Conservation (phyloP, 2,888 invertebrate species). For the Itoplectis maculator region DNA sequence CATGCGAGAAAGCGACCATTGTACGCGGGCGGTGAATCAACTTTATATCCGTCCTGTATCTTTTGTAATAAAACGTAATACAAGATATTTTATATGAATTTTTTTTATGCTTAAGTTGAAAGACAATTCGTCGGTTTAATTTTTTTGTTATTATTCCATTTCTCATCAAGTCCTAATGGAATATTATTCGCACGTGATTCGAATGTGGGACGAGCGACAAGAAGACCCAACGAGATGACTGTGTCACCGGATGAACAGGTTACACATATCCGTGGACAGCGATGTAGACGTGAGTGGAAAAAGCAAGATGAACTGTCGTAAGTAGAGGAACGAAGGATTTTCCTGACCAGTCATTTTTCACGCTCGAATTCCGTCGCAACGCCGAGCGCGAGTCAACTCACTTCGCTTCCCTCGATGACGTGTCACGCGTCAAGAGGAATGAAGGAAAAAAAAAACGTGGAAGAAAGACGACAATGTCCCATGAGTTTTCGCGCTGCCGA, state of each 20-base stretch:
- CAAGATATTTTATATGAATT: too few species aligned
- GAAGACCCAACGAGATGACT: background rate
- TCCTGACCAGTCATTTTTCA: slow-evolving; percentile 4
- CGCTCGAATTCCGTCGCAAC: slow-evolving; percentile 7
- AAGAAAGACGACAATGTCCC: slow-evolving; percentile 4
- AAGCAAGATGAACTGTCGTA: slow-evolving; percentile 1
- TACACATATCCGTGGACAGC: background rate
- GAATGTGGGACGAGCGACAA: too few species aligned
- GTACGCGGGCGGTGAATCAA: too few species aligned
- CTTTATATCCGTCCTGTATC: too few species aligned
- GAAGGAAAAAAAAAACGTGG: slow-evolving; percentile 9
- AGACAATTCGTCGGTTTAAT: too few species aligned
- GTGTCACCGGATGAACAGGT: background rate
- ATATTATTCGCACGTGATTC: too few species aligned
- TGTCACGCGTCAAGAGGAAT: background rate
- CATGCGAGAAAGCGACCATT: too few species aligned
- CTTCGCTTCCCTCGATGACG: slow-evolving; percentile 5
- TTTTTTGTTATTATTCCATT: too few species aligned
- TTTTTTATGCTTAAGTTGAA: too few species aligned
- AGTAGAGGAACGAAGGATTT: background rate
- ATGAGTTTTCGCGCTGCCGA: slow-evolving; percentile 21
- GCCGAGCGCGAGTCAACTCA: slow-evolving; percentile 13
- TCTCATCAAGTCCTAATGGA: too few species aligned
- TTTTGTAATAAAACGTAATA: too few species aligned
- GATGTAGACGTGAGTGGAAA: background rate